Percentiles rank a stretch among this genome's conserved stretches.
phyloP scores from a whole-genome alignment of 1,140 invertebrate genomes.

The Atta texana region DNA sequence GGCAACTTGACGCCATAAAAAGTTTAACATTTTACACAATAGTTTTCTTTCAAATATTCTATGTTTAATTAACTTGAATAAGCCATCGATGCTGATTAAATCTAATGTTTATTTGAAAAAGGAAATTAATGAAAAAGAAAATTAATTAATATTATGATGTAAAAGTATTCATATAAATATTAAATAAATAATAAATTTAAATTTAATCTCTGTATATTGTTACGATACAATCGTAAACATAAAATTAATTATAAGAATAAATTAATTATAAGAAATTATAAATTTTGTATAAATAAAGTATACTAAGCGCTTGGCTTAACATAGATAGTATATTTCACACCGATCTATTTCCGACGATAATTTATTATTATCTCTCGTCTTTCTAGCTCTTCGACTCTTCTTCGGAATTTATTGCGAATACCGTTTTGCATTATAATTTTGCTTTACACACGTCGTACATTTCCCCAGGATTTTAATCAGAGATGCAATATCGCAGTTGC shows the following conservation, averaged over 20 bases:
- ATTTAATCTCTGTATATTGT: neutral
- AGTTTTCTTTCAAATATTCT: neutral
- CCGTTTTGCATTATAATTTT: neutral
- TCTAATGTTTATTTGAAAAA: neutral
- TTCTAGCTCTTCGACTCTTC: neutral
- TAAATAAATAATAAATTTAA: neutral
- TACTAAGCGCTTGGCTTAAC: neutral
- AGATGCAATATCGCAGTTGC: neutral
- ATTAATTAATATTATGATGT: neutral
- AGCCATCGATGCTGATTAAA: neutral
- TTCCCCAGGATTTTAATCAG: slow-evolving; percentile 20
- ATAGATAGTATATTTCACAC: neutral
- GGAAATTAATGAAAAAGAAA: neutral
- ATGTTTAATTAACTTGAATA: neutral
- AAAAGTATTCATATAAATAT: neutral
- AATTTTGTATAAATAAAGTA: neutral
- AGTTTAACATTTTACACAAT: neutral
- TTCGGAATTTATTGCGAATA: neutral
- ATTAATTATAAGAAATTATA: neutral
- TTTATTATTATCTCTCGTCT: slow-evolving; percentile 14
- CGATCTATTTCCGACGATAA: neutral
- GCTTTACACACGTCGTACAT: slow-evolving; percentile 18
- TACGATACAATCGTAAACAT: slow-evolving; percentile 22
- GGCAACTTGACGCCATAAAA: neutral
- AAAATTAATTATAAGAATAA: too few species aligned